A percentile compares a stretch with the other conserved stretches of the same genome.
Evolutionary conservation across 2,888 invertebrate genomes (phyloP).

Genomic region (Cyrtodaria siliqua): DNA sequence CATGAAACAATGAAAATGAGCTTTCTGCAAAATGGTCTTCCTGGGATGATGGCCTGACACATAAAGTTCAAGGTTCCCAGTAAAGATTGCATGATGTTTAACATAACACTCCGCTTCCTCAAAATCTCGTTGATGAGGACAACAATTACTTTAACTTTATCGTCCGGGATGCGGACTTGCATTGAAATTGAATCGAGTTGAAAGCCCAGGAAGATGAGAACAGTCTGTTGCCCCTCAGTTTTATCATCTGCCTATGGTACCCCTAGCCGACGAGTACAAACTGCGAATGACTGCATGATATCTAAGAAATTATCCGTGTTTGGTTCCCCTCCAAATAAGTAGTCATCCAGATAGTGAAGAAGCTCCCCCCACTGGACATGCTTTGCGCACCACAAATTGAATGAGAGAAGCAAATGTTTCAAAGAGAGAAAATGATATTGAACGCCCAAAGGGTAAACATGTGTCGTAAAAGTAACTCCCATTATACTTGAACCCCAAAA

Average conservation of each 20-base stretch:
- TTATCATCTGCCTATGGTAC: too few species aligned
- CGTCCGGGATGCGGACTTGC: not conserved
- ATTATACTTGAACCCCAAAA: conserved; percentile 36
- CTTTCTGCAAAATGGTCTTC: conserved; percentile 31
- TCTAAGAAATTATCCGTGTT: not conserved
- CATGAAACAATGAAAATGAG: conserved; percentile 14
- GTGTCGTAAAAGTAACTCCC: conserved; percentile 36
- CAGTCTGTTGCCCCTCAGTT: conserved; percentile 18
- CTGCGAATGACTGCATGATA: conserved; percentile 2
- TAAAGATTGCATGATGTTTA: too few species aligned
- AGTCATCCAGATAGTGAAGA: too few species aligned
- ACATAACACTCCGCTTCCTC: too few species aligned
- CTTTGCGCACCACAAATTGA: too few species aligned
- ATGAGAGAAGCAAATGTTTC: conserved; percentile 38
- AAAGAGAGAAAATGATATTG: conserved; percentile 21
- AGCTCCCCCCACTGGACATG: too few species aligned
- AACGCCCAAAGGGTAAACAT: conserved; percentile 38
- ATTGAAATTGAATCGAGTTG: conserved; percentile 16
- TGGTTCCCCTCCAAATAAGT: too few species aligned
- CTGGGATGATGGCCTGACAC: conserved; percentile 29
- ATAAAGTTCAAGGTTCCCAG: too few species aligned
- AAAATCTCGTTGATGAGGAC: too few species aligned
- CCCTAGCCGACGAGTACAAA: too few species aligned
- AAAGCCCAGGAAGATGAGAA: conserved; percentile 7
- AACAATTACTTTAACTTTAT: too few species aligned